These are phyloP conservation scores for Enteromius paludinosus DNA, from an alignment of 2,797 vertebrate genomes.

Conservation along the genomic window DNA sequence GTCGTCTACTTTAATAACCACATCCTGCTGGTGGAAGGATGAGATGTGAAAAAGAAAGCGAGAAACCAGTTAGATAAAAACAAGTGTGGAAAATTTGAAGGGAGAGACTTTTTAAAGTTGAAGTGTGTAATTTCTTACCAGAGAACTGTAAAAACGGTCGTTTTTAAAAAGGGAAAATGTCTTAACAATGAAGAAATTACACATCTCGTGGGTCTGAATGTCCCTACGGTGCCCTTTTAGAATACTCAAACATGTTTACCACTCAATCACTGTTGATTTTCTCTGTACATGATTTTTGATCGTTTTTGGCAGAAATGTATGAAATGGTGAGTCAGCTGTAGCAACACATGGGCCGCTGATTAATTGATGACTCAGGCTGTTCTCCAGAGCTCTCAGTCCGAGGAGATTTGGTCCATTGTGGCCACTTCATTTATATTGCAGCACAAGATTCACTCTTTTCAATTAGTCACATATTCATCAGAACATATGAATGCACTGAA, in stretches of 20 bases:
- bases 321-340: conserved; percentile 49
- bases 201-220: not conserved
- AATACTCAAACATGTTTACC: conserved; percentile 15
- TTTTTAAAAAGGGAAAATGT: not conserved
- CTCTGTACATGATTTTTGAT: not conserved
- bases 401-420: conserved; percentile 45
- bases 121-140: not conserved
- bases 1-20: conserved; percentile 27
- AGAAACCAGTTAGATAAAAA: conserved; percentile 31
- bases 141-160: not conserved
- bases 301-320: conserved; percentile 22
- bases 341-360: conserved; percentile 29
- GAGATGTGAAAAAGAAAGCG: conserved; percentile 20
- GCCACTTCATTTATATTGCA: conserved; percentile 37
- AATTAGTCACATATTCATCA: conserved; percentile 46
- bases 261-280: conserved; percentile 10
- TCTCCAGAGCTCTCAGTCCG: conserved; percentile 26
- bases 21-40: conserved; percentile 12
- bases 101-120: not conserved
- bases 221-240: not conserved
- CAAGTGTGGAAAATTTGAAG: conserved; percentile 31
- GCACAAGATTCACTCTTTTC: conserved; percentile 42
- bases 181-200: not conserved
- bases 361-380: conserved; percentile 52
- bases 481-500: conserved; percentile 44